phyloP scores from a whole-genome alignment of 2,797 vertebrate genomes.

The Neosilurus mollespiculum region DNA sequence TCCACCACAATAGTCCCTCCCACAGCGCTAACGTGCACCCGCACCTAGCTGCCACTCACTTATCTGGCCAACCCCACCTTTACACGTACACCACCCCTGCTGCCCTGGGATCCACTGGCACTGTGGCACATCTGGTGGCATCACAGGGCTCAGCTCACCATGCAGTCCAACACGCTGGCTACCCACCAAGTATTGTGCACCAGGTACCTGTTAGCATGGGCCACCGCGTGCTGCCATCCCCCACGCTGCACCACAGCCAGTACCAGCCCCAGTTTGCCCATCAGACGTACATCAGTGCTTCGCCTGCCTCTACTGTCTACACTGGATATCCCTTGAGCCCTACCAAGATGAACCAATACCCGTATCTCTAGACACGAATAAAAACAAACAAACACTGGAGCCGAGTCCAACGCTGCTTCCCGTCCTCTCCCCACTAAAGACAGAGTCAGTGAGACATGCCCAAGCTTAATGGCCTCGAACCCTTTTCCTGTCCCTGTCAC shows the following conservation, averaged over 20 bases:
- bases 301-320: slow-evolving; percentile 97
- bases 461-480: slow-evolving; percentile 52
- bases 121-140: slow-evolving; percentile 94
- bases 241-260: slow-evolving; percentile 92
- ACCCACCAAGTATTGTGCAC: slow-evolving; percentile 92
- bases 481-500: slow-evolving; percentile 47
- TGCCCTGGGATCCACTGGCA: slow-evolving; percentile 89
- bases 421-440: slow-evolving; percentile 40
- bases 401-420: slow-evolving; percentile 66
- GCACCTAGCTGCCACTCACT: slow-evolving; percentile 87
- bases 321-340: slow-evolving; percentile 99
- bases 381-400: slow-evolving; percentile 70
- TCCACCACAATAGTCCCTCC: slow-evolving; percentile 91
- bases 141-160: slow-evolving; percentile 91
- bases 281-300: slow-evolving; percentile 98
- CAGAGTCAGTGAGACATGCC: slow-evolving; percentile 45
- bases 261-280: slow-evolving; percentile 98
- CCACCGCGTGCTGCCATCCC: slow-evolving; percentile 90
- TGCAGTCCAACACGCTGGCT: slow-evolving; percentile 88
- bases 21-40: slow-evolving; percentile 87
- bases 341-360: slow-evolving; percentile 99
- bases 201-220: slow-evolving; percentile 97
- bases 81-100: slow-evolving; percentile 92
- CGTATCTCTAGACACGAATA: slow-evolving; percentile 87
- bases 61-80: slow-evolving; percentile 92